Evolutionary conservation across 2,797 vertebrate genomes (phyloP), one percentile per base, ranked within the genome.

Genomic region (Mus caroli): DNA sequence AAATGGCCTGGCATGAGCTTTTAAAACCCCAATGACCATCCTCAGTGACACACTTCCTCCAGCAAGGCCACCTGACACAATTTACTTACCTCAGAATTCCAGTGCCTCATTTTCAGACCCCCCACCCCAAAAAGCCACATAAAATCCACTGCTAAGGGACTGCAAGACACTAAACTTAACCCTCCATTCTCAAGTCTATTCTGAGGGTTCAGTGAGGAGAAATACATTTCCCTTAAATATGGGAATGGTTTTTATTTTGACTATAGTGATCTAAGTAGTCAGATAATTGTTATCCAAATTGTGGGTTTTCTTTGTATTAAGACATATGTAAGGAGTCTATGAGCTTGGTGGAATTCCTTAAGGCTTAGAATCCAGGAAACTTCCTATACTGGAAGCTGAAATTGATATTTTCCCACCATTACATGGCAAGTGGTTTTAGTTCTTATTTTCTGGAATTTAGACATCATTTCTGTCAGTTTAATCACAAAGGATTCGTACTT

Each of bases 311-410:
- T 92, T 95, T 90, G 22, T 92, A 52, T 83, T 67, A 34, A 91
- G 91, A 78, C 6, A 56, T 89, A 79, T 91, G 24, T 6, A 56
- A 56, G 9, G 64, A 71, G 85, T 52, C 20, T 50, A 14, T 4
- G 90, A 88, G 8, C 7, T 85, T 24, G 90, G 91, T 85, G 80
- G 67, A 97, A 93, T 96, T 94, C 82, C 60, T 69, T 95, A 11
- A 78, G 43, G 24, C 43, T 79, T 46, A 12, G 37, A 62, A 73
- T 78, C 22, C 43, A 34, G 10, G 60, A 84, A 50, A 67, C 67
- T 5, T 86, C 28, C 83, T 90, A 34, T 37, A 22, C n/a, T 56
- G 19, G 80, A 56, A 76, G 17, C 62, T 71, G 46, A 37, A 31
- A 14, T 26, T 31, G n/a, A 85, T 75, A 28, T 69, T 60, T 77